Percentiles rank a stretch among this genome's conserved stretches.
phyloP scores from a whole-genome alignment of 2,888 invertebrate species.

The Limenitis camilla region DNA sequence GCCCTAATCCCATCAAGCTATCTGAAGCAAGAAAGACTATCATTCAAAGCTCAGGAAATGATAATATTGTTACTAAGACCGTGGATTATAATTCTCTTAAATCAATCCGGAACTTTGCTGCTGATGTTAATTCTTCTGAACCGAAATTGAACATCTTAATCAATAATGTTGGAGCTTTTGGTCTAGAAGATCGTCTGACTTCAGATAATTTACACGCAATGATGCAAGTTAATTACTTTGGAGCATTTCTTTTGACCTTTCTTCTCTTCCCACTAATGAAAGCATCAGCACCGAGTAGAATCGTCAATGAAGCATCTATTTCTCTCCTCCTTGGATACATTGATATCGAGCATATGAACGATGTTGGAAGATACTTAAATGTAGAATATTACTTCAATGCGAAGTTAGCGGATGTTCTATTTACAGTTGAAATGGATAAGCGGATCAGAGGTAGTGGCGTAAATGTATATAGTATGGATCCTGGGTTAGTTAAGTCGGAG shows the following conservation, averaged over 20 bases:
- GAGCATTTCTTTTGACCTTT: conserved; percentile 48
- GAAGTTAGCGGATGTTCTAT: conserved; percentile 46
- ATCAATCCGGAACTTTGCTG: conserved; percentile 74
- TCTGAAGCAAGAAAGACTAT: conserved; percentile 36
- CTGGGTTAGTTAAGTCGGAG: conserved; percentile 84
- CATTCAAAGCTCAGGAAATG: conserved; percentile 34
- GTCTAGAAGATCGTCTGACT: conserved; percentile 55
- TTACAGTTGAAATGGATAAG: conserved; percentile 69
- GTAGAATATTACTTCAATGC: conserved; percentile 72
- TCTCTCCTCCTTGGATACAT: conserved; percentile 80
- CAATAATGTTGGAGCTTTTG: conserved; percentile 67
- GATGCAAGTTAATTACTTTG: conserved; percentile 74
- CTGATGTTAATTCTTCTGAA: conserved; percentile 63
- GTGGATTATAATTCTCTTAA: conserved; percentile 68
- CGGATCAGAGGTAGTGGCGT: conserved; percentile 68
- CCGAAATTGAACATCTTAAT: conserved; percentile 60
- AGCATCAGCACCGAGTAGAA: conserved; percentile 47
- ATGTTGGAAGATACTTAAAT: conserved; percentile 76
- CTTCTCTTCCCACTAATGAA: conserved; percentile 47
- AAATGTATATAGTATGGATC: conserved; percentile 87
- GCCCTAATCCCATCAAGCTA: conserved; percentile 53
- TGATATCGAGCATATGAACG: conserved; percentile 82
- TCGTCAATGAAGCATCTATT: conserved; percentile 61
- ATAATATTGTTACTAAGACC: conserved; percentile 41
- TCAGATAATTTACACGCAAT: conserved; percentile 76